These are phyloP conservation scores for Trissoscelio sp. DNA, from an alignment of 2,888 invertebrate genomes.

Conservation along the genomic window DNA sequence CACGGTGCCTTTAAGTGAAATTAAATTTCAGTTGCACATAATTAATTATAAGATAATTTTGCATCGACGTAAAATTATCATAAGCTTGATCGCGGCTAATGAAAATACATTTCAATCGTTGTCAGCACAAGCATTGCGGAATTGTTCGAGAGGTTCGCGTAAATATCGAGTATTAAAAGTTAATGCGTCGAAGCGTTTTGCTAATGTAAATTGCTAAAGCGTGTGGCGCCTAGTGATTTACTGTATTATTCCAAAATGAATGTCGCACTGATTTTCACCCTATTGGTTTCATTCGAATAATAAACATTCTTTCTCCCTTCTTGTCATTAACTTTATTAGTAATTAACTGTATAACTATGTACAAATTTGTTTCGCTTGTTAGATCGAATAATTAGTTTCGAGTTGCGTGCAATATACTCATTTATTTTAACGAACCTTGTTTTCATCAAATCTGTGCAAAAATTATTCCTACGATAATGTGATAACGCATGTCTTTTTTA, in stretches of 20 bases:
- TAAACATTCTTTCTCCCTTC: background rate
- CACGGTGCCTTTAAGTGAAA: constrained; percentile 20
- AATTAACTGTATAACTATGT: constrained; percentile 36
- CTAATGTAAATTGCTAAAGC: constrained; percentile 4
- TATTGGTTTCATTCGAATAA: constrained; percentile 15
- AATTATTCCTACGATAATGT: background rate
- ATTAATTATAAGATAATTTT: constrained; percentile 38
- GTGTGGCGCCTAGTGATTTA: constrained; percentile 4
- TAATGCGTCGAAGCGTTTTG: constrained; percentile 14
- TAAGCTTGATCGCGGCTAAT: constrained; percentile 41
- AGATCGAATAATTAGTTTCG: constrained; percentile 12
- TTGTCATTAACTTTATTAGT: constrained; percentile 5
- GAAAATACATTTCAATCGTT: constrained; percentile 32
- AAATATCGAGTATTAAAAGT: constrained; percentile 26
- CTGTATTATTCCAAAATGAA: constrained; percentile 7
- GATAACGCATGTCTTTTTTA: no score
- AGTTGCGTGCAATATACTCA: background rate
- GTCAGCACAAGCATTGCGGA: constrained; percentile 22
- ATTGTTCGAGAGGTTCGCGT: background rate
- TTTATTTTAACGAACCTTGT: background rate
- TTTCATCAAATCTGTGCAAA: background rate
- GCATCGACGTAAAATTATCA: constrained; percentile 2
- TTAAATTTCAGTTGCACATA: constrained; percentile 25
- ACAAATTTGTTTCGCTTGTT: constrained; percentile 17
- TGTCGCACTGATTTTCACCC: background rate